phyloP scores from a whole-genome alignment of 2,113 vertebrate species.

The Castor canadensis region DNA sequence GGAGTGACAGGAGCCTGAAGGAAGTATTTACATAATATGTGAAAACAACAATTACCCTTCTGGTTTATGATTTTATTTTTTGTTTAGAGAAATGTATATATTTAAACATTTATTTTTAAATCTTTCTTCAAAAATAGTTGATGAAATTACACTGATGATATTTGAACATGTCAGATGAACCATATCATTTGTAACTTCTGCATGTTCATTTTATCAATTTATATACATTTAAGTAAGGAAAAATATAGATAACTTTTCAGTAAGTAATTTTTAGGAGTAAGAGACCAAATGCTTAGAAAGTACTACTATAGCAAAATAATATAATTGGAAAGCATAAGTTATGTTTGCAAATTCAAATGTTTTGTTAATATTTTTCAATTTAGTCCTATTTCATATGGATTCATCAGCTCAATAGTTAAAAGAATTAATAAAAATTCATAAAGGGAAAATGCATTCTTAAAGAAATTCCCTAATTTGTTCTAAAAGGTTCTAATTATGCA shows the following conservation, averaged over 20 bases:
- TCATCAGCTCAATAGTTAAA: slow-evolving; percentile 56
- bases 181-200: not conserved
- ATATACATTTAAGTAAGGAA: slow-evolving; percentile 5
- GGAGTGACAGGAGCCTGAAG: not conserved
- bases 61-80: slow-evolving; percentile 21
- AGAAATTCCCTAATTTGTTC: not conserved
- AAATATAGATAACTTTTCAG: not conserved
- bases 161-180: not conserved
- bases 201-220: not conserved
- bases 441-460: slow-evolving; percentile 37
- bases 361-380: not conserved
- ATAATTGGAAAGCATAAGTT: slow-evolving; percentile 6
- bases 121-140: not conserved
- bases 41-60: not conserved
- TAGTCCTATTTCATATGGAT: slow-evolving; percentile 59
- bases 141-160: not conserved
- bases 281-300: not conserved
- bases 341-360: not conserved
- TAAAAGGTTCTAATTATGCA: slow-evolving; percentile 57
- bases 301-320: slow-evolving; percentile 22
- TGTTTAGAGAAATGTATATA: not conserved
- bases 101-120: not conserved
- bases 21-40: not conserved
- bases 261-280: not conserved
- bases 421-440: slow-evolving; percentile 54